These are phyloP conservation scores for Drosophila guanche DNA, from an alignment of 1,140 invertebrate species.

Conservation along the genomic window DNA sequence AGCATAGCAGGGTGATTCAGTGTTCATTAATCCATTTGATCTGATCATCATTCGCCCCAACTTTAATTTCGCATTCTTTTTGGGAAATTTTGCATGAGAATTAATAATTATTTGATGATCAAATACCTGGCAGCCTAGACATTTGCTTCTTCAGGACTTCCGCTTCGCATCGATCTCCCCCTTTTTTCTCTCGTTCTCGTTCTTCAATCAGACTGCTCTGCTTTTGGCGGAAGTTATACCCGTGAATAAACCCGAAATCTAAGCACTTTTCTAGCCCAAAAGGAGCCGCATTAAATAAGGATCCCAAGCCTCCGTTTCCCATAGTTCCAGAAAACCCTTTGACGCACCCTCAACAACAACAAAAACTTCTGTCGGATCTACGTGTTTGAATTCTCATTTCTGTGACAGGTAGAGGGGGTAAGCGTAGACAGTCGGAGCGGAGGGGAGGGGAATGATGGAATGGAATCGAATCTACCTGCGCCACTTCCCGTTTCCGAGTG, in stretches of 20 bases:
- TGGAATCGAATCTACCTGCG: too few relatives aligned
- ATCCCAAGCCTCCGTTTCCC: background rate
- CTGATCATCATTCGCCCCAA: background rate
- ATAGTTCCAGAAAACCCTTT: too few relatives aligned
- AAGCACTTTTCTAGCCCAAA: conserved; percentile 36
- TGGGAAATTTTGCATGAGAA: conserved; percentile 21
- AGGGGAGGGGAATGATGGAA: too few relatives aligned
- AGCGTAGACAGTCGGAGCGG: too few relatives aligned
- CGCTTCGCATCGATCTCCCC: conserved; percentile 24
- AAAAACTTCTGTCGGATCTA: too few relatives aligned
- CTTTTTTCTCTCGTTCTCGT: background rate
- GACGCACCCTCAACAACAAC: too few relatives aligned
- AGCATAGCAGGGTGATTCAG: background rate
- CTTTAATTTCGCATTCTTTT: background rate
- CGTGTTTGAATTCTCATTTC: too few relatives aligned
- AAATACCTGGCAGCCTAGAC: background rate
- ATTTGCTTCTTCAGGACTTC: conserved; percentile 12
- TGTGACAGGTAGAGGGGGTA: too few relatives aligned
- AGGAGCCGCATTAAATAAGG: background rate
- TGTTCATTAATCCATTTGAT: background rate
- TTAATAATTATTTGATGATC: background rate
- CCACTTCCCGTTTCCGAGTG: too few relatives aligned
- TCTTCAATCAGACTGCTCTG: too few relatives aligned
- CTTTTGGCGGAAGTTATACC: conserved; percentile 24
- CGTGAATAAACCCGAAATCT: conserved; percentile 22